Base-by-base conservation (phyloP, 1,140 invertebrate genomes). In the Aphis gossypii region DNA sequence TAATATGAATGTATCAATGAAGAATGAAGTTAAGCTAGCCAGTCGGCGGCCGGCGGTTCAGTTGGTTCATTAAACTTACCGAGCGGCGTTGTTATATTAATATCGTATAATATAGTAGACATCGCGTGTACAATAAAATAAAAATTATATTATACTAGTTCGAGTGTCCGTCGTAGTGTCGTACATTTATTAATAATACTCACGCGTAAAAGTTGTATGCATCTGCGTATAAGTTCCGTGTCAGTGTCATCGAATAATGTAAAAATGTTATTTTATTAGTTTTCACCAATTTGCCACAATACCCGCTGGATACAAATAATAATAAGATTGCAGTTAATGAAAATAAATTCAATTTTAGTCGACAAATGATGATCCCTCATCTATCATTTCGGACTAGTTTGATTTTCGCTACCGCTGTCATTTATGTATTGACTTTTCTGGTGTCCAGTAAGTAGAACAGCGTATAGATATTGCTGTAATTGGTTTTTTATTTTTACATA, bases 1-100 rank as follows among this genome's bases (percentile, higher is more conserved):
- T 84, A 41, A 84, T 84, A 84, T 68, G 46, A 56, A 56, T 41
- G 48, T 89, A 89, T 51, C 48, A 51, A 41, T 89, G 87, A 89
- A 54, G 48, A 35, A 51, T 88, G 41, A 30, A 76, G 60, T 76
- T 76, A n/a, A 68, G 60, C 30, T 76, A 89, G 48, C 20, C 51
- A 89, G 88, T 89, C 35, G 9, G 9, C 25, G 51, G n/a, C 88
- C 88, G 35, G 11, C 88, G 51, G 88, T 89, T 56, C 35, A 35
- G 48, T 38, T 38, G 88, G 48, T 89, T 89, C 51, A 56, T 89
- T 54, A 54, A 89, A 89, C 87, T 89, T 89, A 23, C 20, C 21
- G n/a, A 56, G 21, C 51, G 35, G 51, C 35, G n/a, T 44, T 51
- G 20, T n/a, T 1, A 87, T 46, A 87, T 51, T n/a, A 20, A 48